A percentile compares a stretch with the other conserved stretches of the same genome.
These are phyloP conservation scores for Dusona sp. DNA, from an alignment of 2,888 invertebrate species.

Conservation along the genomic window DNA sequence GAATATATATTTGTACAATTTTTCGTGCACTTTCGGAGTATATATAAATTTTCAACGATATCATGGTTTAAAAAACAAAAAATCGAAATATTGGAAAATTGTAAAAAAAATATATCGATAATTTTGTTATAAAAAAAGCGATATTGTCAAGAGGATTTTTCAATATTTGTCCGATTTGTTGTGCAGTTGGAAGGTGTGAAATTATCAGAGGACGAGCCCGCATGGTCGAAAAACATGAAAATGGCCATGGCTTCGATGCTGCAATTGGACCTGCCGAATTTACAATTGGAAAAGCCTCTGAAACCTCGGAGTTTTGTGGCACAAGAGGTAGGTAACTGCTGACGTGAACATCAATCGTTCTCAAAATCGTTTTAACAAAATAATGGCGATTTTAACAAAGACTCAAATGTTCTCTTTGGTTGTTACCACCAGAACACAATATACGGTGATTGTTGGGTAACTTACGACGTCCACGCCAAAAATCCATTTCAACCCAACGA, in stretches of 20 bases:
- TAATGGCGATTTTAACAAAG: not conserved
- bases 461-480: conserved; percentile 79
- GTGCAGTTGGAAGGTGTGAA: conserved; percentile 78
- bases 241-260: conserved; percentile 83
- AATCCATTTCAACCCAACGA: conserved; percentile 29
- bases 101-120: not conserved
- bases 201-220: conserved; percentile 77
- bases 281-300: conserved; percentile 67
- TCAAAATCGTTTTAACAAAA: conserved; percentile 17
- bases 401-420: conserved; percentile 84
- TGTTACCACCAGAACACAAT: conserved; percentile 84
- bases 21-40: too few relatives aligned
- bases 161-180: not conserved
- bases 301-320: conserved; percentile 77
- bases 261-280: conserved; percentile 80
- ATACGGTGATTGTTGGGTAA: conserved; percentile 81
- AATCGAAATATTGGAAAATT: too few relatives aligned
- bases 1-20: not conserved
- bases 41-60: too few relatives aligned
- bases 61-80: too few relatives aligned
- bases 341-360: conserved; percentile 80
- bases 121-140: not conserved
- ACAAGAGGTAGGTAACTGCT: conserved; percentile 84
- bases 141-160: not conserved
- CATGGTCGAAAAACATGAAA: conserved; percentile 84